A percentile compares a stretch with the other conserved stretches of the same genome.
These are phyloP conservation scores for Oithona nana DNA, from an alignment of 2,888 invertebrate species.

Conservation along the genomic window DNA sequence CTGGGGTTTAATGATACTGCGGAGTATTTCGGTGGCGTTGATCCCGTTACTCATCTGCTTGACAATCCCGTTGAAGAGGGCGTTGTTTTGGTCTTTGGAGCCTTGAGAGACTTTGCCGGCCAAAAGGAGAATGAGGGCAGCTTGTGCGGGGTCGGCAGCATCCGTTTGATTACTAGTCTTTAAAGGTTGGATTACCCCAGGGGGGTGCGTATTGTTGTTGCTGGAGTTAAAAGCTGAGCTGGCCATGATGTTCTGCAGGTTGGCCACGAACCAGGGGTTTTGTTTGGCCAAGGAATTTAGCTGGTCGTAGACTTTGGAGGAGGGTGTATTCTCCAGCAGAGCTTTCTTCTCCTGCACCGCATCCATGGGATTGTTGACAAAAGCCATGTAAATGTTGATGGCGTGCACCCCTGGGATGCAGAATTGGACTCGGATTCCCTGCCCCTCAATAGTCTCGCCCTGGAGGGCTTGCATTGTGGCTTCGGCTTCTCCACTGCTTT, in stretches of 20 bases:
- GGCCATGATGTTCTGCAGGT: conserved; percentile 13
- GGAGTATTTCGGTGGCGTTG: background rate
- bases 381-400: conserved; percentile 33
- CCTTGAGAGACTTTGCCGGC: conserved; percentile 6
- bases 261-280: conserved; percentile 14
- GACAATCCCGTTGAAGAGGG: background rate
- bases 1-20: background rate
- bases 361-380: conserved; percentile 26
- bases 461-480: conserved; percentile 27
- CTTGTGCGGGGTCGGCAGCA: conserved; percentile 12
- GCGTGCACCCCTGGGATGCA: conserved; percentile 35
- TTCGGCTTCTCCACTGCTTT: conserved; percentile 29
- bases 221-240: background rate
- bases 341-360: conserved; percentile 20
- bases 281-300: conserved; percentile 9
- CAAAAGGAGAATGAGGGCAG: conserved; percentile 6
- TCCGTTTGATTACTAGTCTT: background rate
- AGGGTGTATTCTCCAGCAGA: conserved; percentile 30
- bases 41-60: conserved; percentile 4
- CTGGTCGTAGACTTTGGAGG: conserved; percentile 30
- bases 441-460: conserved; percentile 27
- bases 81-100: background rate
- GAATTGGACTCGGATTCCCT: conserved; percentile 31
- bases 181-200: background rate
- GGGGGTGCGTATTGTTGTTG: background rate